Percentiles rank a stretch among this genome's conserved stretches.
Evolutionary conservation across 2,113 vertebrate genomes (phyloP).

Genomic region (Ptychochromis oligacanthus): DNA sequence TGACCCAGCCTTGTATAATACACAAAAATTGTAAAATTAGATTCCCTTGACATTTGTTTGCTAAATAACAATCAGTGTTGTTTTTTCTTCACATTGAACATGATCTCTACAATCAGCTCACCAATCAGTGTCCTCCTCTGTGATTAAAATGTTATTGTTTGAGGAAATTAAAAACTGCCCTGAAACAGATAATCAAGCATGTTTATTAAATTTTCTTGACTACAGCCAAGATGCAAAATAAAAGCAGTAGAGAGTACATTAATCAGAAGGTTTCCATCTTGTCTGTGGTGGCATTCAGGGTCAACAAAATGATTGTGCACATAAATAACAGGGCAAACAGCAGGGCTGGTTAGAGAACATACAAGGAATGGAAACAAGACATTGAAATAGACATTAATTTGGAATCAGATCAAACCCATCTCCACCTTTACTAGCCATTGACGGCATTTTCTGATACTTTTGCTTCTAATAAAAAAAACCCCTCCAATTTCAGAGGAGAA

Average conservation of each 20-base stretch:
- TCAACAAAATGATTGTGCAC: slow-evolving; percentile 58
- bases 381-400: slow-evolving; percentile 65
- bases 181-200: neutral
- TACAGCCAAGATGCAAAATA: neutral
- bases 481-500: too few species aligned
- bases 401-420: neutral
- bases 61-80: neutral
- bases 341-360: slow-evolving; percentile 56
- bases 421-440: too few species aligned
- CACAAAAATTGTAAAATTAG: neutral
- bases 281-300: slow-evolving; percentile 41
- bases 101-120: neutral
- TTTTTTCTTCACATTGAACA: neutral
- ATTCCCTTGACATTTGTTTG: neutral
- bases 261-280: slow-evolving; percentile 55
- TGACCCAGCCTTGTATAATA: neutral
- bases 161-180: slow-evolving; percentile 23
- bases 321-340: slow-evolving; percentile 66
- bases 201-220: slow-evolving; percentile 42
- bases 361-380: slow-evolving; percentile 53
- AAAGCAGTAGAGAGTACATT: slow-evolving; percentile 21
- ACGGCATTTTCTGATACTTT: too few species aligned
- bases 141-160: slow-evolving; percentile 31
- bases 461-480: too few species aligned
- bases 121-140: neutral